Evolutionary conservation across 2,113 vertebrate species (phyloP).

Genomic region (Albula glossodonta): DNA sequence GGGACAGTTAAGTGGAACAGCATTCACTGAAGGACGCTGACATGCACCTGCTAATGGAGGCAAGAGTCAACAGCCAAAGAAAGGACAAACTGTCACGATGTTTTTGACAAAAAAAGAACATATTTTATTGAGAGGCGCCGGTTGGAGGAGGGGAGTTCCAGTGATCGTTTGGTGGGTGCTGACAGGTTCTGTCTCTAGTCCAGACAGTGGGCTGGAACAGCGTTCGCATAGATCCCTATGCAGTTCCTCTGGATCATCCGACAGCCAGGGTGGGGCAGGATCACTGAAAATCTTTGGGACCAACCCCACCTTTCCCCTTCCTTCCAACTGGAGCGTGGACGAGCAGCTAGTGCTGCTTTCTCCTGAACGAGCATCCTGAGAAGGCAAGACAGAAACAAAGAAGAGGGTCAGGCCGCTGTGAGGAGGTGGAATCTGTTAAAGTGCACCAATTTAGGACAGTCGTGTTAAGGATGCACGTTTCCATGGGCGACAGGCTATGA

Average conservation of each 20-base stretch:
- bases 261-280: slow-evolving; percentile 27
- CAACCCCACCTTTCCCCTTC: slow-evolving; percentile 41
- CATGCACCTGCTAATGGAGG: too few species aligned
- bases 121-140: slow-evolving; percentile 53
- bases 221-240: background rate
- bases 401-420: background rate
- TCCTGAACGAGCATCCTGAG: slow-evolving; percentile 75
- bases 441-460: too few species aligned
- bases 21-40: too few species aligned
- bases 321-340: background rate
- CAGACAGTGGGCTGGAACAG: background rate
- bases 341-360: slow-evolving; percentile 71
- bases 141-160: slow-evolving; percentile 27
- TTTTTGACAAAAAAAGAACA: slow-evolving; percentile 38
- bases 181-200: slow-evolving; percentile 11
- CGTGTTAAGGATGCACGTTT: background rate
- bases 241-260: background rate
- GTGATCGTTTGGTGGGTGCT: slow-evolving; percentile 19
- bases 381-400: background rate
- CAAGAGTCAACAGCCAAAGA: background rate
- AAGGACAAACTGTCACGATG: slow-evolving; percentile 32
- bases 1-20: too few species aligned
- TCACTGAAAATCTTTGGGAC: slow-evolving; percentile 41
- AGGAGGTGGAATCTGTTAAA: background rate
- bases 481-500: background rate